phyloP scores from a whole-genome alignment of 2,888 invertebrate genomes.

The Heteromurus nitidus region DNA sequence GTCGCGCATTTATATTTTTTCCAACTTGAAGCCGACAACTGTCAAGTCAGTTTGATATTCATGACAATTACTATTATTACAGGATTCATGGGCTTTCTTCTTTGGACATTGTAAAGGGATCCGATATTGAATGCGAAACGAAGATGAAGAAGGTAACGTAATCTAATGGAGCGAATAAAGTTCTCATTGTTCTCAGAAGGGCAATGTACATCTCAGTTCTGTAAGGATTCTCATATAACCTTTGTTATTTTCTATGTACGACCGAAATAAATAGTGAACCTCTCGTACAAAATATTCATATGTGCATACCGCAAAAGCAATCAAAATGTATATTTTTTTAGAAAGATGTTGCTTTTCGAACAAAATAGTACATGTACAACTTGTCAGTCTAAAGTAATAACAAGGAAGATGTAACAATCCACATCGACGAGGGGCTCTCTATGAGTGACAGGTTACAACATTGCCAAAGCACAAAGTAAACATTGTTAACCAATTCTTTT shows the following conservation, averaged over 20 bases:
- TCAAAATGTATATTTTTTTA: background rate
- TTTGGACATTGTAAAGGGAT: background rate
- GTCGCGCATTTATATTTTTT: background rate
- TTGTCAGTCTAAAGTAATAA: background rate
- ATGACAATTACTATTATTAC: constrained; percentile 3
- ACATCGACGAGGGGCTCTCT: background rate
- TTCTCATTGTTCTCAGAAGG: background rate
- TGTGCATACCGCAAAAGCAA: background rate
- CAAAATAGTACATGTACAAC: background rate
- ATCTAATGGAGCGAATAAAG: background rate
- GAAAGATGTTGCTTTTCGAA: background rate
- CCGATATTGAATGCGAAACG: no score
- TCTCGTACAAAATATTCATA: no score
- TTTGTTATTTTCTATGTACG: no score
- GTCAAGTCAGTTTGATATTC: background rate
- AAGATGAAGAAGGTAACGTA: no score
- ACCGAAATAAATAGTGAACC: no score
- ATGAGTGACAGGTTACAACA: background rate
- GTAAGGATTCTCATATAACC: no score
- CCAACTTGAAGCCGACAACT: background rate
- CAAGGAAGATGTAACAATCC: background rate
- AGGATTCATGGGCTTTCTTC: background rate
- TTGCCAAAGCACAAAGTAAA: background rate
- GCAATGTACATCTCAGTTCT: background rate
- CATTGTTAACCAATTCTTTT: background rate